These are phyloP conservation scores for Iguana delicatissima DNA, from an alignment of 2,797 vertebrate species.

Conservation along the genomic window DNA sequence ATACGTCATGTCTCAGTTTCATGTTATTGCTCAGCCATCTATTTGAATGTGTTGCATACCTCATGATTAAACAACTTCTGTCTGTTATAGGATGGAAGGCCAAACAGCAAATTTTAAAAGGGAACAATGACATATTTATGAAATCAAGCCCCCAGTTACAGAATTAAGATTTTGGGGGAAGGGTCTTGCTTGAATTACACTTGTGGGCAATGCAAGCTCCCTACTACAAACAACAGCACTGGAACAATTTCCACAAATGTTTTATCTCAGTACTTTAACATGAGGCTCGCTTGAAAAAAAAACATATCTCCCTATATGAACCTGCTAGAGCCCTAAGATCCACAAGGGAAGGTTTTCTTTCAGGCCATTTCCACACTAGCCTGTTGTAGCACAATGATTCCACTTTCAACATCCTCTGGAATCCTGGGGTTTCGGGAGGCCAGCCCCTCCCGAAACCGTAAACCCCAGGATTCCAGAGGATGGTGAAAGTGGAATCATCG, in stretches of 20 bases:
- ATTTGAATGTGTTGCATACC: conserved; percentile 46
- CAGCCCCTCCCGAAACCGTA: too few species aligned
- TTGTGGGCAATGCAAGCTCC: not conserved
- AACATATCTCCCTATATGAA: too few species aligned
- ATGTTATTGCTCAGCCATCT: conserved; percentile 23
- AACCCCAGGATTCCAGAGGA: too few species aligned
- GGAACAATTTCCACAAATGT: not conserved
- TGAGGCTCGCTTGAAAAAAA: not conserved
- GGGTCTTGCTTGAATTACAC: not conserved
- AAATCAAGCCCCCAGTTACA: not conserved
- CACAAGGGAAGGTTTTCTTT: too few species aligned
- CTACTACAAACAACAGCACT: not conserved
- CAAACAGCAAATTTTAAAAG: conserved; percentile 17
- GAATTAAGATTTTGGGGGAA: not conserved
- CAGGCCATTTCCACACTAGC: too few species aligned
- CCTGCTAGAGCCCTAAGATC: too few species aligned
- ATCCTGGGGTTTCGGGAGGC: too few species aligned
- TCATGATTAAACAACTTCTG: conserved; percentile 45
- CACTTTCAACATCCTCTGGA: too few species aligned
- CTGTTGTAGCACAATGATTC: too few species aligned
- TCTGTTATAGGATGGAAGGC: not conserved
- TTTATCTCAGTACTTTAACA: not conserved
- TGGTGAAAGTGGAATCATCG: too few species aligned
- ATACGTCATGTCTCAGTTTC: conserved; percentile 41
- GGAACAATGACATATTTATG: not conserved